Base-by-base conservation (phyloP, 2,113 vertebrate genomes). In the Dromaius novaehollandiae region DNA sequence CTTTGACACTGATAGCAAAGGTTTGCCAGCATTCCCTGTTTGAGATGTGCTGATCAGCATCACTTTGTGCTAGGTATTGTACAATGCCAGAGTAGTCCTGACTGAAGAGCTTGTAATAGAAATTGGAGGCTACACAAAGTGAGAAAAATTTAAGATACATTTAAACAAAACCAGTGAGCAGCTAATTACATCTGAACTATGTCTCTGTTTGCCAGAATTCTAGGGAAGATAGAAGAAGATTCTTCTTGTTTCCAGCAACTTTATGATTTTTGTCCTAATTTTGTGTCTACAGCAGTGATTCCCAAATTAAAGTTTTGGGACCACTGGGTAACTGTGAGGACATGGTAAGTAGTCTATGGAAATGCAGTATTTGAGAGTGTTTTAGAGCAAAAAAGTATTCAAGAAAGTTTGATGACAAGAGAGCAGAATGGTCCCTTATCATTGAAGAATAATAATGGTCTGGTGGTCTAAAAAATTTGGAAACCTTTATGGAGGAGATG, bases 61-160 rank as follows among this genome's bases (percentile, higher is more conserved):
- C 25, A 30, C 42, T 26, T 77, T 85, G 66, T 82, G 50, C 58
- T 91, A 40, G 18, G 25, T 11, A 28, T 15, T 25, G 48, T 40
- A 58, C 40, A 60, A 63, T n/a, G 53, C 48, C 81, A 95, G 78
- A 80, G 84, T 9, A 88, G 26, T 3, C 38, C 82, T 79, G 81
- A 88, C 76, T 85, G 69, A 87, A 73, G 51, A 80, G 51, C n/a
- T 69, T 87, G 32, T 74, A 94, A 79, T 25, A 66, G 63, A 95
- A 94, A 48, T 71, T 95, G 89, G 63, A 91, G 53, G 64, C 53
- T 73, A 66, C 70, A 84, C 81, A 91, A 95, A 94, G 83, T 87
- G 82, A 95, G 78, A 70, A 84, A 55, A 77, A 91, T 73, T 58
- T 50, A 71, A 70, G 19, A 71, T 34, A 63, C 53, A 63, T 89